A percentile compares a stretch with the other conserved stretches of the same genome.
Conservation (phyloP, 2,888 invertebrate species). For the Parnassius mnemosyne region DNA sequence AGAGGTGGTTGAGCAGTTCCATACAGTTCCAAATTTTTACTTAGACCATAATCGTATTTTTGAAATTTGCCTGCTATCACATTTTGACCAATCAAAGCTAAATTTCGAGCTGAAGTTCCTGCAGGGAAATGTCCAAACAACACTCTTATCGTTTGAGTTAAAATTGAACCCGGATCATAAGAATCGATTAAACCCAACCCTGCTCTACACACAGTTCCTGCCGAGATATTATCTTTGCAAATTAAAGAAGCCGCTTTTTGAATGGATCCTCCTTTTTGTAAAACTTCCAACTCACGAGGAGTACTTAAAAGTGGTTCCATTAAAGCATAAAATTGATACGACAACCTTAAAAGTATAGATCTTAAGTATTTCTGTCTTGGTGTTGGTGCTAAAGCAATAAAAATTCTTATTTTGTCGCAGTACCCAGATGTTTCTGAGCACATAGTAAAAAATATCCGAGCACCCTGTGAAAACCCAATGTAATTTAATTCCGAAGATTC, state of each 20-base stretch:
- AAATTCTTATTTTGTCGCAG: constrained; percentile 81
- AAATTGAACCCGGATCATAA: too few relatives aligned
- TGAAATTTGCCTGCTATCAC: constrained; percentile 9
- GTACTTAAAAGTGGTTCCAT: background rate
- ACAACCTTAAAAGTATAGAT: constrained; percentile 37
- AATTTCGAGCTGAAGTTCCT: too few relatives aligned
- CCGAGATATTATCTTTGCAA: constrained; percentile 6
- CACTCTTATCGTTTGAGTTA: too few relatives aligned
- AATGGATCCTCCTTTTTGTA: constrained; percentile 4
- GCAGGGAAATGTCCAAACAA: too few relatives aligned
- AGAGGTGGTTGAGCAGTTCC: constrained; percentile 47
- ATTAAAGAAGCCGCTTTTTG: background rate
- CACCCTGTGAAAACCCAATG: constrained; percentile 89
- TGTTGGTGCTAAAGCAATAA: constrained; percentile 84
- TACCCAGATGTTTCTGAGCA: constrained; percentile 82
- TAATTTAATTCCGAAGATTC: constrained; percentile 48
- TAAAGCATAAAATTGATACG: constrained; percentile 31
- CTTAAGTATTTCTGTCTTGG: constrained; percentile 64
- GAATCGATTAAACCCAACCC: too few relatives aligned
- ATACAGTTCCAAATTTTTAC: constrained; percentile 48
- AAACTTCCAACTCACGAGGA: constrained; percentile 11
- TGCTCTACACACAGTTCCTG: background rate
- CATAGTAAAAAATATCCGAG: constrained; percentile 83
- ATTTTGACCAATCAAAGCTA: too few relatives aligned
- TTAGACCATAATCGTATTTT: constrained; percentile 57